Evolutionary conservation across 92 coral and sea anemone genomes (phyloP), one percentile per base, ranked within the genome.

Genomic region (Parazoanthus swiftii): DNA sequence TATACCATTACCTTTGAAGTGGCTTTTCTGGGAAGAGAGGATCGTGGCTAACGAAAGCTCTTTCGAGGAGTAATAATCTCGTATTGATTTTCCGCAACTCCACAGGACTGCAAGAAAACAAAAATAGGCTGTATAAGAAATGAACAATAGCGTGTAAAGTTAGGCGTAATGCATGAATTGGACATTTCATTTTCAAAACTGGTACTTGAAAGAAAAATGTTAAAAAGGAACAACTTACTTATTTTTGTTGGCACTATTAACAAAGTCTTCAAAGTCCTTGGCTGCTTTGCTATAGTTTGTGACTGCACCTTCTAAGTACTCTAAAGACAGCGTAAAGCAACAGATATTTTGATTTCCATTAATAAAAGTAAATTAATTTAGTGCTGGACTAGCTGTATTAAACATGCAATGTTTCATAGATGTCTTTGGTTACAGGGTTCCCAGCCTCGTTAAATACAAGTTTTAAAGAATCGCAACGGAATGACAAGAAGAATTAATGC

Each of bases 21-120:
- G 95, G 98, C 74, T 88, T 88, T 25, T 74, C 87, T 74, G 87
- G 93, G 18, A 93, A 89, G 37, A 93, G 89, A 9, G 92, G 86
- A 38, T 90, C 89, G 14, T 88, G 91, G 89, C 90, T 91, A 35
- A 95, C 86, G 58, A 95, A 95, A 46, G 98, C 88, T 87, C 94
- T 88, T 68, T 95, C 98, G 26, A 95, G 91, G 70, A 50, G 85
- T 43, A 95, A 73, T 39, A 95, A 82, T 25, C 98, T 92, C 74
- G 88, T 85, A 90, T 95, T 95, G 89, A 95, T 91, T 71, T 86
- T 89, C 10, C 88, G 90, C 23, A 93, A 85, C 15, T 80, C 89
- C 46, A 67, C 72, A 36, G 76, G 74, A 67, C 95, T 93, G 91
- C 54, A 90, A 92, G 75, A 80, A 85, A 81, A 68, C 43, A 42